These are phyloP conservation scores for Dermolepida albohirtum DNA, from an alignment of 2,888 invertebrate species.

Conservation along the genomic window DNA sequence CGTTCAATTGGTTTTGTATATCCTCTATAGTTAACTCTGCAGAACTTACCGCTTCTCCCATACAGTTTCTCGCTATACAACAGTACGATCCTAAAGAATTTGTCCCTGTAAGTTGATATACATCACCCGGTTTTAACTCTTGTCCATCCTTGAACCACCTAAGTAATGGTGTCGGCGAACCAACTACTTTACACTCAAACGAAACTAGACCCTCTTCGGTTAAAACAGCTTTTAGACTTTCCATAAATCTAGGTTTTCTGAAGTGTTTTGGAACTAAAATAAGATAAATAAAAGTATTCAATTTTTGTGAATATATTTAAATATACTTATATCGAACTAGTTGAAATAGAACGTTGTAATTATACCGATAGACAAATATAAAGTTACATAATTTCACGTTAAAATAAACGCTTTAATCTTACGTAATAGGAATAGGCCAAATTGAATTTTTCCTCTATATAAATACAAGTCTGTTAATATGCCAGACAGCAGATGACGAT, in stretches of 20 bases:
- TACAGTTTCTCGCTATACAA: constrained; percentile 89
- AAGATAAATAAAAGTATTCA: constrained; percentile 1
- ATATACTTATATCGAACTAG: too few relatives aligned
- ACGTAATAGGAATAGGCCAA: too few relatives aligned
- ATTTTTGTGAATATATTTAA: not conserved
- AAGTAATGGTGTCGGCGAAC: constrained; percentile 87
- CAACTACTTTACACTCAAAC: constrained; percentile 93
- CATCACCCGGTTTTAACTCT: constrained; percentile 91
- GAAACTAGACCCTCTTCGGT: constrained; percentile 93
- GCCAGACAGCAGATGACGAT: too few relatives aligned
- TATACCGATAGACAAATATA: too few relatives aligned
- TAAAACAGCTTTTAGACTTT: constrained; percentile 87
- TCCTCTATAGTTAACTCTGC: constrained; percentile 92
- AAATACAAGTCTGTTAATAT: too few relatives aligned
- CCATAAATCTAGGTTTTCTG: constrained; percentile 89
- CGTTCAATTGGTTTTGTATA: constrained; percentile 88
- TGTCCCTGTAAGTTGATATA: constrained; percentile 90
- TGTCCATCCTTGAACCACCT: constrained; percentile 95
- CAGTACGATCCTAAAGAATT: constrained; percentile 91
- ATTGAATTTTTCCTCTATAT: too few relatives aligned
- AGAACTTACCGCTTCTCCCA: constrained; percentile 89
- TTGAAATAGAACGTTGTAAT: too few relatives aligned
- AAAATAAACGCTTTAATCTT: too few relatives aligned
- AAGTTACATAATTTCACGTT: too few relatives aligned
- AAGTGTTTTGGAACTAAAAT: constrained; percentile 89